These are phyloP conservation scores for Celastrina argiolus DNA, from an alignment of 2,888 invertebrate genomes.

Conservation along the genomic window DNA sequence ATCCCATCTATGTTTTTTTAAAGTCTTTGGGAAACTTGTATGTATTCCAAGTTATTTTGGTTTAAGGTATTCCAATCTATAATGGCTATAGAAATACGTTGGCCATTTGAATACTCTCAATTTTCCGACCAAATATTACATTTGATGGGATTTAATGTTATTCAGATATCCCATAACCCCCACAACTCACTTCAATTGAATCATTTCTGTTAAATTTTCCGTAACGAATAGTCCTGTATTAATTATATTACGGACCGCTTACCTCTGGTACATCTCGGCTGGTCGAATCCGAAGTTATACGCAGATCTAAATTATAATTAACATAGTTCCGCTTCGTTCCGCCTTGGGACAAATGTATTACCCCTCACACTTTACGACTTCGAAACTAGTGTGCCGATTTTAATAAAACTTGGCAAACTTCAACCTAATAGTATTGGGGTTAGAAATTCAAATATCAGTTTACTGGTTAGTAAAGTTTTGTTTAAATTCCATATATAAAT, in stretches of 20 bases:
- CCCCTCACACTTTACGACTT: slow-evolving; percentile 27
- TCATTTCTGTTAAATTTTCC: slow-evolving; percentile 1
- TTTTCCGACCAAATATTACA: background rate
- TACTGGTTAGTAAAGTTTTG: background rate
- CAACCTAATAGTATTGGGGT: slow-evolving; percentile 15
- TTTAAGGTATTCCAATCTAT: too few species aligned
- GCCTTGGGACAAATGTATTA: slow-evolving; percentile 26
- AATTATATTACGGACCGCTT: slow-evolving; percentile 2
- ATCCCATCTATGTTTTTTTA: too few species aligned
- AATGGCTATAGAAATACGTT: too few species aligned
- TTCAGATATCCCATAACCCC: background rate
- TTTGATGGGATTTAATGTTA: background rate
- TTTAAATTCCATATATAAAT: too few species aligned
- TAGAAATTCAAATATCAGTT: slow-evolving; percentile 6
- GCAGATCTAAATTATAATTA: slow-evolving; percentile 25
- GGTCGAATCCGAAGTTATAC: slow-evolving; percentile 23
- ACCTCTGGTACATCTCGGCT: background rate
- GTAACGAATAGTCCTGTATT: slow-evolving; percentile 2
- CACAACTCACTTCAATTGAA: background rate
- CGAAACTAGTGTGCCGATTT: slow-evolving; percentile 27
- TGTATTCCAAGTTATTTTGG: too few species aligned
- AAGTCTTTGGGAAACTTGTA: too few species aligned
- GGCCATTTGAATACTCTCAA: too few species aligned
- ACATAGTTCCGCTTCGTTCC: slow-evolving; percentile 23
- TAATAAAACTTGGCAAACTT: slow-evolving; percentile 27